Evolutionary conservation across 2,888 invertebrate genomes (phyloP).

Genomic region (Axea sp.): DNA sequence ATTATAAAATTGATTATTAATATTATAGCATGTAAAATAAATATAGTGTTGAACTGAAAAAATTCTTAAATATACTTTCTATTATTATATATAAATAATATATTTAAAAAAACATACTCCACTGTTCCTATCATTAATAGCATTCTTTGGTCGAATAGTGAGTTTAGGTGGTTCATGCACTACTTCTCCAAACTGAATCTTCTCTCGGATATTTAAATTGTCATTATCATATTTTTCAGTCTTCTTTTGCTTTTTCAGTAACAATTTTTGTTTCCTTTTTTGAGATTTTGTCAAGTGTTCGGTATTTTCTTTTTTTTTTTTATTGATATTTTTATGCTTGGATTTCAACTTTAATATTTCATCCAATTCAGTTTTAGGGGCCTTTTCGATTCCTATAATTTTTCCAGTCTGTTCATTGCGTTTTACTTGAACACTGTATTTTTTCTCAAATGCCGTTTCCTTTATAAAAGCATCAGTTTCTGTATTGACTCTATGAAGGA

Average conservation of each 20-base stretch:
- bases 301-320: constrained; percentile 64
- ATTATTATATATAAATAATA: no score
- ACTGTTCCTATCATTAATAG: constrained; percentile 76
- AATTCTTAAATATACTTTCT: no score
- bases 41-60: no score
- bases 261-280: constrained; percentile 81
- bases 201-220: constrained; percentile 81
- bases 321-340: constrained; percentile 77
- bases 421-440: constrained; percentile 82
- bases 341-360: constrained; percentile 79
- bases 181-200: constrained; percentile 87
- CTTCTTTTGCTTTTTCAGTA: constrained; percentile 80
- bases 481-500: constrained; percentile 84
- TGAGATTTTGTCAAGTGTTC: constrained; percentile 81
- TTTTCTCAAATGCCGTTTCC: constrained; percentile 83
- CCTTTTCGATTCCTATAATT: constrained; percentile 79
- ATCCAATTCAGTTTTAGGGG: constrained; percentile 81
- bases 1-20: no score
- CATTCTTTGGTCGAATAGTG: constrained; percentile 80
- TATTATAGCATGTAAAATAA: no score
- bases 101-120: no score
- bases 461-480: constrained; percentile 83
- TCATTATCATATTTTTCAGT: constrained; percentile 78
- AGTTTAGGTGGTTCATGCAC: constrained; percentile 87
- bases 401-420: constrained; percentile 81